phyloP scores from a whole-genome alignment of 2,797 vertebrate species.

The Myripristis murdjan region DNA sequence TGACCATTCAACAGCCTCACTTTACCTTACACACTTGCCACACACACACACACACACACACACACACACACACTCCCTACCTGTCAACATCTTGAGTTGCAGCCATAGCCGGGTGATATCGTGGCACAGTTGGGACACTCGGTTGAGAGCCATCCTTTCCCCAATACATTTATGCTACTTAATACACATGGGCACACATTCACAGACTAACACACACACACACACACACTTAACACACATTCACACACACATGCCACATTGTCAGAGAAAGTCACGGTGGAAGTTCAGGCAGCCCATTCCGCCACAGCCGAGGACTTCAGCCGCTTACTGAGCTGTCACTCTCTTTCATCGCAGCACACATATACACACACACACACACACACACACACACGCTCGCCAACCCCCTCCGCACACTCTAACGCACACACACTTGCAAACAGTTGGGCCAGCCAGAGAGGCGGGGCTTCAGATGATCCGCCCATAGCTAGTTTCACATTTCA shows the following conservation, averaged over 20 bases:
- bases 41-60: conserved; percentile 18
- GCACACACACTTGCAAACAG: not conserved
- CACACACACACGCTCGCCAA: too few species aligned
- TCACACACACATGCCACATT: conserved; percentile 39
- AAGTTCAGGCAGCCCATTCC: conserved; percentile 64
- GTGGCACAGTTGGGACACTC: conserved; percentile 80
- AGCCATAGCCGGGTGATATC: conserved; percentile 82
- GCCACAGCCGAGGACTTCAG: conserved; percentile 55
- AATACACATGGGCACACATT: not conserved
- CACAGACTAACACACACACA: conserved; percentile 14
- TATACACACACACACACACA: conserved; percentile 26
- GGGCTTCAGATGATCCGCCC: conserved; percentile 56
- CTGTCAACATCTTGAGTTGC: conserved; percentile 83
- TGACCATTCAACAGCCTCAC: not conserved
- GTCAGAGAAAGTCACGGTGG: conserved; percentile 63
- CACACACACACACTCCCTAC: conserved; percentile 58
- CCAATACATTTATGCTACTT: conserved; percentile 46
- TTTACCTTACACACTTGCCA: not conserved
- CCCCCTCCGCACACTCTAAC: conserved; percentile 19
- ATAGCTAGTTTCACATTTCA: conserved; percentile 64
- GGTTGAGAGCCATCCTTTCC: conserved; percentile 72
- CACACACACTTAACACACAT: conserved; percentile 26
- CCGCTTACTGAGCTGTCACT: conserved; percentile 75
- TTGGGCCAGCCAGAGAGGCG: conserved; percentile 56
- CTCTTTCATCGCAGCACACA: conserved; percentile 29